These are phyloP conservation scores for Diadema setosum DNA, from an alignment of 35 echinoderm and acorn worm species.

Conservation along the genomic window DNA sequence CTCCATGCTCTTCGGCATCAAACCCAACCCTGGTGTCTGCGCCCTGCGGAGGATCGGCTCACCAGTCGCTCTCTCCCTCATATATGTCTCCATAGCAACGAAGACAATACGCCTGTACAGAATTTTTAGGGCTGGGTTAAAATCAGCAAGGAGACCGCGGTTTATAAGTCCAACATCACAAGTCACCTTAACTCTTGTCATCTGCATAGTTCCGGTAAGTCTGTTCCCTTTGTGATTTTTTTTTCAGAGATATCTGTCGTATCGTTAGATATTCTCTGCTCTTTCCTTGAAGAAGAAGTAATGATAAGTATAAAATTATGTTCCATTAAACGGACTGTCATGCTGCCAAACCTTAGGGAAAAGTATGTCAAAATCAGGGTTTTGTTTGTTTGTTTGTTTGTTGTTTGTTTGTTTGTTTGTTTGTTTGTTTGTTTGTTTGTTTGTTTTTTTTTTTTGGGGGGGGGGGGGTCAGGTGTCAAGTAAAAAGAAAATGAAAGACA, in stretches of 20 bases:
- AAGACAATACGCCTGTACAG: conserved; percentile 90
- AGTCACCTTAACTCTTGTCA: conserved; percentile 46
- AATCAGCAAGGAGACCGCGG: conserved; percentile 78
- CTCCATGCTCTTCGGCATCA: conserved; percentile 32
- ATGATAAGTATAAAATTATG: too few relatives aligned
- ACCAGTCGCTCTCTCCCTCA: conserved; percentile 51
- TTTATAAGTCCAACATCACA: conserved; percentile 90
- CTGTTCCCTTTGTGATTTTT: not conserved
- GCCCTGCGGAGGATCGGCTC: conserved; percentile 58
- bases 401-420: too few relatives aligned
- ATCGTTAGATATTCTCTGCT: too few relatives aligned
- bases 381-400: too few relatives aligned
- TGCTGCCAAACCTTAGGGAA: too few relatives aligned
- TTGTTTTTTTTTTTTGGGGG: too few relatives aligned
- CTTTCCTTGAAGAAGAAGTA: too few relatives aligned
- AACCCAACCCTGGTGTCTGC: conserved; percentile 55
- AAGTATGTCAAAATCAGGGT: too few relatives aligned
- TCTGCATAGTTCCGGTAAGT: conserved; percentile 78
- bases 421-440: too few relatives aligned
- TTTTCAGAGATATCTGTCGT: not conserved
- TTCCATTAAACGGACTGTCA: too few relatives aligned
- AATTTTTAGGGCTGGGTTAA: conserved; percentile 75
- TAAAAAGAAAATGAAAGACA: too few relatives aligned
- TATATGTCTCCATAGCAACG: conserved; percentile 74
- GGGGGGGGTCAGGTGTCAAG: too few relatives aligned